Evolutionary conservation across 2,888 invertebrate species (phyloP).

Genomic region (Aricia artaxerxes): DNA sequence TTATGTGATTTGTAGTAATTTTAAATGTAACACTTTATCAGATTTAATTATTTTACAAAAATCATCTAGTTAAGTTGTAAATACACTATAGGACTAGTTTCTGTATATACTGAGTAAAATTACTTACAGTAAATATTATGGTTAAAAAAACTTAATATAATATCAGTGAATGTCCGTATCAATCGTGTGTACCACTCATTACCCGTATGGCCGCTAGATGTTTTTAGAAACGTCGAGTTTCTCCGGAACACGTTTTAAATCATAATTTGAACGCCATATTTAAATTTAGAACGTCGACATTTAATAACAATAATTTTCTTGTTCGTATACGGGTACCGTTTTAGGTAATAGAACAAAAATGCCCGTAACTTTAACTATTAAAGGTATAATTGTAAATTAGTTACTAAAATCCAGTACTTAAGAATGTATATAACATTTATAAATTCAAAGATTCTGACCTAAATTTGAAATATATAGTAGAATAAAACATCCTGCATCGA

Average conservation of each 20-base stretch:
- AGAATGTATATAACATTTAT: no score
- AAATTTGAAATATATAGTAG: no score
- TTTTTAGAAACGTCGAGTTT: conserved; percentile 78
- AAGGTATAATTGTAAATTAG: no score
- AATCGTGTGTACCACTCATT: conserved; percentile 65
- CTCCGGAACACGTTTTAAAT: conserved; percentile 81
- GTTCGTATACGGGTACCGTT: neutral
- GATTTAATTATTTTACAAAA: neutral
- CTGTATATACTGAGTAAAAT: neutral
- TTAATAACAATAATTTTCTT: conserved; percentile 48
- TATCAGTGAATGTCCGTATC: conserved; percentile 51
- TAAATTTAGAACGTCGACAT: conserved; percentile 75
- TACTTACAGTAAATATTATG: neutral
- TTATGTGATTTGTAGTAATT: no score
- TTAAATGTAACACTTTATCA: neutral
- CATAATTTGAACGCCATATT: conserved; percentile 74
- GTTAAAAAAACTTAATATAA: neutral
- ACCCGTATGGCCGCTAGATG: conserved; percentile 75
- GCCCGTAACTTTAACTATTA: no score
- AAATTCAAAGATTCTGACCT: no score
- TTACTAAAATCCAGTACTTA: neutral
- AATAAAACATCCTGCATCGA: no score
- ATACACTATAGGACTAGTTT: neutral
- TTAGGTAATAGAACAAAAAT: neutral
- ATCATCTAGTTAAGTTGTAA: no score